Percentiles rank a stretch among this genome's conserved stretches.
phyloP scores from a whole-genome alignment of 92 coral and sea anemone genomes.

The Parazoanthus darwini region DNA sequence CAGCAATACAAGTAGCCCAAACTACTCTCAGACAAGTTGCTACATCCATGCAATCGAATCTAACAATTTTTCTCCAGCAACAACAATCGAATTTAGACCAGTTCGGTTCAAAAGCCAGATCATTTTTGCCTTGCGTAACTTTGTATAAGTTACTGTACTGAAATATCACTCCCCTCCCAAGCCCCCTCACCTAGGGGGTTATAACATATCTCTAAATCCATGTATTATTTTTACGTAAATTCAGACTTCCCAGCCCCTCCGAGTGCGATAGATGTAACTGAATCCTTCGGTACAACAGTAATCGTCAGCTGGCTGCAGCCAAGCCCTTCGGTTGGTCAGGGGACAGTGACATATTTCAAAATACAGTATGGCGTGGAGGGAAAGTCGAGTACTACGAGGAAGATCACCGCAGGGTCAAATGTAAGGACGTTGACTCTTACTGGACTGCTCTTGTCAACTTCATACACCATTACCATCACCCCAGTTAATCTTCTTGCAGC shows the following conservation, averaged over 20 bases:
- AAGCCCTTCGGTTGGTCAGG: background rate
- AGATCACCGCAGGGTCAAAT: background rate
- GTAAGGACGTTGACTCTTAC: background rate
- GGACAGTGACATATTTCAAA: background rate
- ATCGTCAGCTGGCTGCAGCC: background rate
- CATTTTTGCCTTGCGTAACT: no score
- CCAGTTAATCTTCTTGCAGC: background rate
- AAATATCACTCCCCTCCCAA: no score
- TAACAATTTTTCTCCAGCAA: no score
- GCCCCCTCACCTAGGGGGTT: no score
- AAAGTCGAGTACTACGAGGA: background rate
- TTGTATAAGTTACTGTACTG: no score
- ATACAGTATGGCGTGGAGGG: background rate
- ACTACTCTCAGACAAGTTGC: no score
- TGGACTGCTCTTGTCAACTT: background rate
- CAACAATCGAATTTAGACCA: no score
- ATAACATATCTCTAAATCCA: no score
- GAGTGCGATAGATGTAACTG: background rate
- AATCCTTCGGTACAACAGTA: background rate
- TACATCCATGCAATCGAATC: no score
- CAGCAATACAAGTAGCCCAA: no score
- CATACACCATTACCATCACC: background rate
- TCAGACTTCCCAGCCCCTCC: background rate
- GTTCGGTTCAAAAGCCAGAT: no score
- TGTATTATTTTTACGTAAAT: no score